Conservation (phyloP, 2,888 invertebrate genomes). For the Eumerus sabulonum region DNA sequence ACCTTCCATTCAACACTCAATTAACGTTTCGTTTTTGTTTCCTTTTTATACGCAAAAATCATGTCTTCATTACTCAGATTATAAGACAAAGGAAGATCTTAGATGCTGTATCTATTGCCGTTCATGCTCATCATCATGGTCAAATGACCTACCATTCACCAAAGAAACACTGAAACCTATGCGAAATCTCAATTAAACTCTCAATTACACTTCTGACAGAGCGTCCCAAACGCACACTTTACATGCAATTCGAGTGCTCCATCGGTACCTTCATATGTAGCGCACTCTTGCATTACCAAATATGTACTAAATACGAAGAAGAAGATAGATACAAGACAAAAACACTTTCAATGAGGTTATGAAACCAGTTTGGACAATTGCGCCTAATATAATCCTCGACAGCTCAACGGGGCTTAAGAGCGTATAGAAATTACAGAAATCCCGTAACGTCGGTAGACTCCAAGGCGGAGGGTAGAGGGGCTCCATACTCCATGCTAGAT, state of each 20-base stretch:
- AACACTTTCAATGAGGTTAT: constrained; percentile 56
- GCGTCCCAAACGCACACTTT: constrained; percentile 41
- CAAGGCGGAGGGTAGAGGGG: constrained; percentile 28
- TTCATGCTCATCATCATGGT: constrained; percentile 43
- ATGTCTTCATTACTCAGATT: background rate
- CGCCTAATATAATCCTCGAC: constrained; percentile 53
- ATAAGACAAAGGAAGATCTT: background rate
- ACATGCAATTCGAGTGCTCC: constrained; percentile 54
- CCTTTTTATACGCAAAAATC: no score
- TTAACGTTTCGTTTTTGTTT: no score
- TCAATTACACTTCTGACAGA: constrained; percentile 45
- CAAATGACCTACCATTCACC: constrained; percentile 38
- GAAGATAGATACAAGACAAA: constrained; percentile 5
- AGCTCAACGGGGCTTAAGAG: constrained; percentile 2
- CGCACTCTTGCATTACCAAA: constrained; percentile 51
- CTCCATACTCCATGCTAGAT: constrained; percentile 12
- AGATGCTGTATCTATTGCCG: constrained; percentile 43
- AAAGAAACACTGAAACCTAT: constrained; percentile 6
- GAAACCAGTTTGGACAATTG: constrained; percentile 58
- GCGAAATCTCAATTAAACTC: constrained; percentile 60
- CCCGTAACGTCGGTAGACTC: no score
- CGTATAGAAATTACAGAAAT: constrained; percentile 38
- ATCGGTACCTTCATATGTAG: constrained; percentile 60
- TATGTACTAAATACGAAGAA: no score
- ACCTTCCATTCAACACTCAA: no score